Conservation (phyloP, 2,113 vertebrate genomes). For the Chaenogobius annularis region DNA sequence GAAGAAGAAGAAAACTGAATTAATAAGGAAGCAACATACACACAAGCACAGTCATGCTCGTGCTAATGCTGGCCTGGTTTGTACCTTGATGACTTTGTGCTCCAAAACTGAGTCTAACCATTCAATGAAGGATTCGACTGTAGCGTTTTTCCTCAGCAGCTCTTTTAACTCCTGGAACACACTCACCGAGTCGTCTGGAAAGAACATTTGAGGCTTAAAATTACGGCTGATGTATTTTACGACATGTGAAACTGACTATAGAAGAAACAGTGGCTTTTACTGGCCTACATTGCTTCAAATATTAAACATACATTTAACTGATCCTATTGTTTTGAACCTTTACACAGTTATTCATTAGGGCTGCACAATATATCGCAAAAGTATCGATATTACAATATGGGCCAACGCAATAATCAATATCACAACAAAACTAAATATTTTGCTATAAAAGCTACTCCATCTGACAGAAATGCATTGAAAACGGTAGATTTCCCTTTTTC, state of each 20-base stretch:
- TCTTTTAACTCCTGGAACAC: conserved; percentile 98
- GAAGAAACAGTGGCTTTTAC: not conserved
- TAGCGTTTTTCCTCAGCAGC: conserved; percentile 97
- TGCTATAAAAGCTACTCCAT: too few relatives aligned
- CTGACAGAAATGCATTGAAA: too few relatives aligned
- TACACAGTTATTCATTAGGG: too few relatives aligned
- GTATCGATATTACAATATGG: too few relatives aligned
- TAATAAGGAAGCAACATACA: too few relatives aligned
- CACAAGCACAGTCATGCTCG: not conserved
- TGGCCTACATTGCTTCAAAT: too few relatives aligned
- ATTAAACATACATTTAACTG: too few relatives aligned
- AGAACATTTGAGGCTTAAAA: not conserved
- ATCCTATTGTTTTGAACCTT: too few relatives aligned
- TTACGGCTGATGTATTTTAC: not conserved
- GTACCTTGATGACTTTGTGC: conserved; percentile 98
- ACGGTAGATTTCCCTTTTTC: too few relatives aligned
- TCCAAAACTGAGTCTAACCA: conserved; percentile 98
- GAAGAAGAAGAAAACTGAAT: not conserved
- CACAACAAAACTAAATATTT: too few relatives aligned
- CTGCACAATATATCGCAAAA: too few relatives aligned
- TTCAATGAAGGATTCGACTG: conserved; percentile 97
- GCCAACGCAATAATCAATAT: too few relatives aligned
- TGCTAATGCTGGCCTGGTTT: not conserved
- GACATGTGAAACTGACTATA: not conserved
- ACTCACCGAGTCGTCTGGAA: conserved; percentile 87